Evolutionary conservation across 2,888 invertebrate species (phyloP).

Genomic region (Clunio marinus): DNA sequence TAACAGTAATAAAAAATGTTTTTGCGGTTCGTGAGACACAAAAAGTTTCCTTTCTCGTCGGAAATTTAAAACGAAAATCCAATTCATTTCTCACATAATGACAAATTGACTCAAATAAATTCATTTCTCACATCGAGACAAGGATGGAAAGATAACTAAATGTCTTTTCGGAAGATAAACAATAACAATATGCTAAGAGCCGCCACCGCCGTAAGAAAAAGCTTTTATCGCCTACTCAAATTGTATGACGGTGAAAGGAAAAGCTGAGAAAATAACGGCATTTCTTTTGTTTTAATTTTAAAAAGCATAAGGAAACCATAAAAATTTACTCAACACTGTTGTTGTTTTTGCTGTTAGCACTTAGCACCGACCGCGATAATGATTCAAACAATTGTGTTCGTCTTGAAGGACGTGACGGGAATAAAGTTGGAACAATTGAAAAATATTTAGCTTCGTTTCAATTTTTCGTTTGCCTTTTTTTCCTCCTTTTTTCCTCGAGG

Average conservation of each 20-base stretch:
- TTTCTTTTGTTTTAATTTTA: constrained; percentile 17
- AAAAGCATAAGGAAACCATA: not conserved
- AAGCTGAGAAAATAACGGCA: not conserved
- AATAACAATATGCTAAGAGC: constrained; percentile 12
- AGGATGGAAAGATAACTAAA: not conserved
- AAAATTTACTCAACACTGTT: not conserved
- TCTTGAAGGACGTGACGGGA: constrained; percentile 1
- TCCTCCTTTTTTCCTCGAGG: no score
- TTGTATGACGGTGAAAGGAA: not conserved
- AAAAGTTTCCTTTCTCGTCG: not conserved
- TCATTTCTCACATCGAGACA: not conserved
- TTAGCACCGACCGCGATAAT: constrained; percentile 28
- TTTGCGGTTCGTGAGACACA: not conserved
- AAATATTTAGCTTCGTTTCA: constrained; percentile 7
- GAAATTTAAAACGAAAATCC: not conserved
- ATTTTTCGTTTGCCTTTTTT: no score
- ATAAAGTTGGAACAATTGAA: constrained; percentile 18
- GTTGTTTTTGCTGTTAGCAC: constrained; percentile 16
- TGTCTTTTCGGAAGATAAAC: constrained; percentile 14
- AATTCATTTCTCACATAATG: not conserved
- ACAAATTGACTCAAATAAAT: constrained; percentile 18
- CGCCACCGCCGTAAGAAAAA: no score
- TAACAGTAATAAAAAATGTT: not conserved
- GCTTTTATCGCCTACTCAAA: constrained; percentile 14
- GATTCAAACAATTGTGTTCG: constrained; percentile 27